Conservation (phyloP, 2,888 invertebrate species). For the Amphipyra tragopoginis region DNA sequence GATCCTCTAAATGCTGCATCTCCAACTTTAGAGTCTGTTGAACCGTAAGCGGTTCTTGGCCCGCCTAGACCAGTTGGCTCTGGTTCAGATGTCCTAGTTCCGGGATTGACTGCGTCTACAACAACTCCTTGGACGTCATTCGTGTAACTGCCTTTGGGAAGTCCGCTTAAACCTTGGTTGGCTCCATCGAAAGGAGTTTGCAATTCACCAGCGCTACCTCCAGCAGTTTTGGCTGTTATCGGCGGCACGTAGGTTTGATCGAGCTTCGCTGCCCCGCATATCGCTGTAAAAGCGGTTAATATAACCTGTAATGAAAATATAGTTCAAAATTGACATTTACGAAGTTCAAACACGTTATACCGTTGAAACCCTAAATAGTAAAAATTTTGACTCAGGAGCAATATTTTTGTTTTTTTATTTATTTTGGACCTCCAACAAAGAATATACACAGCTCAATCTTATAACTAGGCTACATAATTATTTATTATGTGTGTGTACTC, state of each 20-base stretch:
- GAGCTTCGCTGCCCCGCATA: constrained; percentile 79
- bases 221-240: constrained; percentile 75
- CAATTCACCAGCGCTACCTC: constrained; percentile 74
- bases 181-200: constrained; percentile 69
- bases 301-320: constrained; percentile 68
- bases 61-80: constrained; percentile 77
- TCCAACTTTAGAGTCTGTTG: constrained; percentile 82
- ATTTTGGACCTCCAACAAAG: too few relatives aligned
- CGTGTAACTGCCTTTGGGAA: constrained; percentile 76
- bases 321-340: background rate
- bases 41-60: constrained; percentile 79
- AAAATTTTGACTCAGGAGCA: too few relatives aligned
- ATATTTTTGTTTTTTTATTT: too few relatives aligned
- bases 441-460: too few relatives aligned
- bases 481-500: too few relatives aligned
- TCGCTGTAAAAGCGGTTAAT: constrained; percentile 79
- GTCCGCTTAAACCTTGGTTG: constrained; percentile 12
- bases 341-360: background rate
- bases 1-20: constrained; percentile 78
- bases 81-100: constrained; percentile 72
- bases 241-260: constrained; percentile 80
- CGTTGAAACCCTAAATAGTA: background rate
- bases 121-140: constrained; percentile 84
- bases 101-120: constrained; percentile 80
- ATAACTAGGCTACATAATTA: too few relatives aligned